Evolutionary conservation across 35 echinoderm and acorn worm species (phyloP), one percentile per base, ranked within the genome.

Genomic region (Strongylocentrotus purpuratus): DNA sequence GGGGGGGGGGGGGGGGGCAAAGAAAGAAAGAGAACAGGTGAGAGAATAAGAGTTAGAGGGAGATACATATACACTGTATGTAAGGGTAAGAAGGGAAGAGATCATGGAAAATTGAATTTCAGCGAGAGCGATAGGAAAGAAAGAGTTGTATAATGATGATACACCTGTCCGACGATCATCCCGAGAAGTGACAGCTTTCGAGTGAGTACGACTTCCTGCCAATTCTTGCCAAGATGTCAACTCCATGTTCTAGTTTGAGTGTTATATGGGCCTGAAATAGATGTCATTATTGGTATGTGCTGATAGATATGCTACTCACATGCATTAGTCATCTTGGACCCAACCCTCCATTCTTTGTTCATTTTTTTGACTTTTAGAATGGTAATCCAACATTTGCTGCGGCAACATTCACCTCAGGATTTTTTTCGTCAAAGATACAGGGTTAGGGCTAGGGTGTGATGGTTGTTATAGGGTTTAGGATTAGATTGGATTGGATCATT

Each of bases 171-270:
- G 25, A 18, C 32, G 12, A 46, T 89, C 87, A 89, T 33, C 87
- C 87, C 87, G 45, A 89, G 87, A 35, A 89, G 87, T 89, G 87
- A 89, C 33, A 89, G 87, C 32, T 89, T 45, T 41, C 18, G 17
- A 89, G 45, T 89, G 87, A 89, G 87, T 89, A 89, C 33, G 15
- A 46, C 87, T 89, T 89, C 87, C 87, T 89, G 45, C 33, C 45
- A 89, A 15, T 89, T 89, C 87, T 33, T 89, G 87, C 45, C 87
- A 89, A 89, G 87, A 89, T 45, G 32, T 89, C 87, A 33, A 78
- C 20, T 78, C 65, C 65, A 78, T 78, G 65, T 78, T 78, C 65
- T 78, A 78, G 65, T 78, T 78, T 28, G 65, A 78, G 65, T 78
- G 65, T n/a, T 78, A 78, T 78, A 78, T 78, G 65, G 65, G 65